These are phyloP conservation scores for Virgularia gustaviana DNA, from an alignment of 92 coral and sea anemone genomes.

Conservation along the genomic window DNA sequence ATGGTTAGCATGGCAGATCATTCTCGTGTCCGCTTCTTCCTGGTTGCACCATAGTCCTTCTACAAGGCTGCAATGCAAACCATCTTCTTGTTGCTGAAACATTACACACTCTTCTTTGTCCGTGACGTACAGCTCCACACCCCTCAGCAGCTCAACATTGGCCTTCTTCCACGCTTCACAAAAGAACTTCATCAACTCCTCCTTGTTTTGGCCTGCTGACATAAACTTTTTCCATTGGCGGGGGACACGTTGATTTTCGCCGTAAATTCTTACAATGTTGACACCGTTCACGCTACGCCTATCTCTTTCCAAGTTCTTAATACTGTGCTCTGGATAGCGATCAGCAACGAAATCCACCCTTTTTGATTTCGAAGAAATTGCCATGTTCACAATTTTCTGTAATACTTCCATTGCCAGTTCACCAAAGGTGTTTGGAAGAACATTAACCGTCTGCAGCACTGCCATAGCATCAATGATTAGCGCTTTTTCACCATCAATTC, in stretches of 20 bases:
- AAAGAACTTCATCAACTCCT: background rate
- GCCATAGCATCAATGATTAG: conserved; percentile 42
- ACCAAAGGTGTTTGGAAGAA: conserved; percentile 36
- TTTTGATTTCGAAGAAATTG: background rate
- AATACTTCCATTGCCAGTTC: conserved; percentile 23
- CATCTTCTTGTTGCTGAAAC: no score
- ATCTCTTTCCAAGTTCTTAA: conserved; percentile 39
- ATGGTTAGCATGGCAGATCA: background rate
- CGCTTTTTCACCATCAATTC: background rate
- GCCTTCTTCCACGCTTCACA: background rate
- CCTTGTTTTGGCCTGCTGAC: background rate
- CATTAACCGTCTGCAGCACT: conserved; percentile 32
- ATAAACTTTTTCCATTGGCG: no score
- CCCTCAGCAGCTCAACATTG: background rate
- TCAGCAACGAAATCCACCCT: conserved; percentile 33
- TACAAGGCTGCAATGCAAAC: background rate
- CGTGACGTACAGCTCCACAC: background rate
- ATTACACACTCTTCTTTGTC: background rate
- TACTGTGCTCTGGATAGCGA: conserved; percentile 34
- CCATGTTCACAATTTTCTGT: conserved; percentile 33
- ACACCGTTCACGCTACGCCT: conserved; percentile 27
- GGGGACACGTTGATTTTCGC: conserved; percentile 29
- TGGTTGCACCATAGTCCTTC: background rate
- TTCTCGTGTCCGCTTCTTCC: background rate
- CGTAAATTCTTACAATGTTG: conserved; percentile 21